Evolutionary conservation across 1,140 invertebrate genomes (phyloP), one percentile per base, ranked within the genome.

Genomic region (Listronotus bonariensis): DNA sequence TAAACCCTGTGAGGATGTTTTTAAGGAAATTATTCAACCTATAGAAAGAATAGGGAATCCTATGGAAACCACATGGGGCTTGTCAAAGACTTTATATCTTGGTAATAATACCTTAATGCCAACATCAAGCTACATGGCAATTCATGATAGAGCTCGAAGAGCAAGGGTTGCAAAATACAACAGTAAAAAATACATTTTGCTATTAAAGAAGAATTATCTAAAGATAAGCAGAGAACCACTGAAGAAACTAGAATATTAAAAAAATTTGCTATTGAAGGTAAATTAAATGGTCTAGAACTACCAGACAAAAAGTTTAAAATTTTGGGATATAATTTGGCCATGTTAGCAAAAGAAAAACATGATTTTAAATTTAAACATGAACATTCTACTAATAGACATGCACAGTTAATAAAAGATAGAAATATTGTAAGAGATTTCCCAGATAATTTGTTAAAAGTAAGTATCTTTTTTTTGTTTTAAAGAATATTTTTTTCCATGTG

Each of bases 11-110:
- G 75, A 82, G 55, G 85, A 89, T 80, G 82, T 88, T 45, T 90
- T 93, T 78, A 80, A 85, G 11, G 85, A 89, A 72, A 82, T 95
- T n/a, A 85, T 96, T 57, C 77, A 87, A 55, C 89, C 90, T 9
- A 73, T 96, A 10, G 94, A 97, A 74, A 83, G 87, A 66, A 76
- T 88, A 0, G 84, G 85, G 20, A 83, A 83, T 8, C 86, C 89
- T 17, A 79, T 97, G 38, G 89, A 93, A 72, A 84, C 88, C 34
- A 92, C 91, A n/a, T 95, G 91, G 91, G 91, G 91, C 32, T 83
- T 93, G 65, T 87, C 92, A 0, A 95, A 93, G 77, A 87, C 89
- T 26, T 78, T 96, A 10, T 93, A 89, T 74, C 81, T 91, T 52
- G 89, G 91, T n/a, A 90, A 91, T 73, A 88, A 86, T 69, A 87